Conservation (phyloP, 2,888 invertebrate genomes). For the Thecocarcelia acutangulata region DNA sequence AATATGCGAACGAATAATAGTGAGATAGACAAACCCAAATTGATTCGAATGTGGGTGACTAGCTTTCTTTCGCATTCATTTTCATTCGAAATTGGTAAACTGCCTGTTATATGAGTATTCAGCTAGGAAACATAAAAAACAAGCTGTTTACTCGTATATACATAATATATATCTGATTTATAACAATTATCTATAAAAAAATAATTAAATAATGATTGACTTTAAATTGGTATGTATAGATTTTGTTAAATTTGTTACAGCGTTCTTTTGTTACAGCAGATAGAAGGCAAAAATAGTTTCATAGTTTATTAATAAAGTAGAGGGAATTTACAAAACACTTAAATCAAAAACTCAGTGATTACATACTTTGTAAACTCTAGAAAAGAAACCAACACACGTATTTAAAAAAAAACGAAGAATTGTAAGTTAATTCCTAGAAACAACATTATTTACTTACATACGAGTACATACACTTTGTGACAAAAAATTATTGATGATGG, state of each 20-base stretch:
- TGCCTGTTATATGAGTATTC: too few species aligned
- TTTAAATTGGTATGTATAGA: slow-evolving; percentile 49
- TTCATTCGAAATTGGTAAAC: too few species aligned
- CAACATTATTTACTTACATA: slow-evolving; percentile 40
- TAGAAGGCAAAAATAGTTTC: neutral
- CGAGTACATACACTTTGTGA: slow-evolving; percentile 53
- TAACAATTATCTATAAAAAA: neutral
- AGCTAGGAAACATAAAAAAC: too few species aligned
- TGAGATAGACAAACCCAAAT: too few species aligned
- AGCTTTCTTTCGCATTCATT: too few species aligned
- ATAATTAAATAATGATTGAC: slow-evolving; percentile 3
- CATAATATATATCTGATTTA: too few species aligned
- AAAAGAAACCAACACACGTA: neutral
- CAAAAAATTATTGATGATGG: slow-evolving; percentile 34
- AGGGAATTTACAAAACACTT: neutral
- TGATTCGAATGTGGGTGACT: too few species aligned
- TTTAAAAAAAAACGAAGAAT: neutral
- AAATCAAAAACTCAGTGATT: slow-evolving; percentile 20
- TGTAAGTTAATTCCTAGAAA: slow-evolving; percentile 12
- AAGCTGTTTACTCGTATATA: too few species aligned
- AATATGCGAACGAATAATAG: too few species aligned
- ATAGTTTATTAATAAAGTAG: neutral
- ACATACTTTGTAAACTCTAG: slow-evolving; percentile 21
- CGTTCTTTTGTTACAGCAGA: neutral
- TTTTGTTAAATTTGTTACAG: slow-evolving; percentile 5